Conservation (phyloP, 2,797 vertebrate genomes). For the Aulostomus chinensis region DNA sequence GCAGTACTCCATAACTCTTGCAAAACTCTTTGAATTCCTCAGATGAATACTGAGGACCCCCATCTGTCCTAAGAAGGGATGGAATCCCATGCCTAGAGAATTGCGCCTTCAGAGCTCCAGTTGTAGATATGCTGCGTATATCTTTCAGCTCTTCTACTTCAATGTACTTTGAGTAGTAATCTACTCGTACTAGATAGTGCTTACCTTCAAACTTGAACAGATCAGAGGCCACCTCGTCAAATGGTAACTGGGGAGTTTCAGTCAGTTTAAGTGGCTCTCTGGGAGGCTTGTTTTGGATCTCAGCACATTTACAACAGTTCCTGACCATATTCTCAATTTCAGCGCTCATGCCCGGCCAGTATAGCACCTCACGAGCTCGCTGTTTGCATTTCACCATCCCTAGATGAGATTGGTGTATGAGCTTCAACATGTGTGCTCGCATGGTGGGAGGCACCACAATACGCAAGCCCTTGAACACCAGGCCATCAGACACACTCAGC, state of each 20-base stretch:
- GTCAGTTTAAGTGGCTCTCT: neutral
- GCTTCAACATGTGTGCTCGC: neutral
- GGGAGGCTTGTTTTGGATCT: constrained; percentile 1
- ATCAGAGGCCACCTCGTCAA: neutral
- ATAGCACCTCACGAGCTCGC: constrained; percentile 8
- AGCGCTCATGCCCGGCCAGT: neutral
- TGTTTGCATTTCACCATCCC: neutral
- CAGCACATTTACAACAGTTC: constrained; percentile 13
- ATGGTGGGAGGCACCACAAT: neutral
- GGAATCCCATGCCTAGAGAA: no score
- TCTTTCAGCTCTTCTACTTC: no score
- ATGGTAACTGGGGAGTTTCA: neutral
- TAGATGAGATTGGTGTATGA: neutral
- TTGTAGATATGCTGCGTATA: no score
- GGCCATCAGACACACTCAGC: neutral
- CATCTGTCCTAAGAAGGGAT: no score
- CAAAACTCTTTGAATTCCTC: no score
- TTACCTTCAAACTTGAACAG: neutral
- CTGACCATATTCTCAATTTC: constrained; percentile 2
- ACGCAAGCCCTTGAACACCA: neutral
- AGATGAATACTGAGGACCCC: no score
- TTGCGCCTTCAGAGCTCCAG: no score
- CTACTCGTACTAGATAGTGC: neutral
- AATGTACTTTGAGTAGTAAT: no score
- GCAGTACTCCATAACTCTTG: no score